Evolutionary conservation across 2,797 vertebrate species (phyloP), one percentile per base, ranked within the genome.

Genomic region (Anas flavirostris): DNA sequence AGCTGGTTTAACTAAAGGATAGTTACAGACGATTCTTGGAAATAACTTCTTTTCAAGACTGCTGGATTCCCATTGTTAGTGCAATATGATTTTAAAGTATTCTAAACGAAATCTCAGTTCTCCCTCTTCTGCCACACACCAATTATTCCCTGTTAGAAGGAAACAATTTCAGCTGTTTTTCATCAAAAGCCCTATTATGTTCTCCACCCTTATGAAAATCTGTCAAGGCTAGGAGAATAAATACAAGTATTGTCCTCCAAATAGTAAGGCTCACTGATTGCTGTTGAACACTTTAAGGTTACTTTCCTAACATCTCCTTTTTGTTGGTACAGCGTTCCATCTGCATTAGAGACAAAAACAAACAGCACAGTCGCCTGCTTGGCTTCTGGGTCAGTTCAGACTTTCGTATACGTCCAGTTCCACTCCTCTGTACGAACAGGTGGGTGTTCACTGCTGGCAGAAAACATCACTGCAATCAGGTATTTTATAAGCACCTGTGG

Each of bases 131-230:
- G 91, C 53, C 66, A 68, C 2, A 15, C 41, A 89, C 39, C 56
- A 82, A 4, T 70, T 91, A 66, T 48, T 67, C 17, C 22, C 37
- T 39, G 13, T 77, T 92, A 70, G 74, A 88, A 81, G 48, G 48
- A 60, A 89, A 50, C 37, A 39, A 73, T 87, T 94, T 59, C 73
- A 87, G 52, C 60, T n/a, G 26, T 8, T 87, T 95, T 91, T 70
- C 64, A 74, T 88, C 72, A 85, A 64, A 92, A 60, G 66, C 43
- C 53, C 59, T 89, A 56, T 44, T 39, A 67, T 80, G 91, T 93
- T 80, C 84, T 95, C 64, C 19, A 86, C 8, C 22, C 39, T 87
- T 52, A 82, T 50, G 78, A 94, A 94, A 79, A 87, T 91, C 33
- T 77, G 48, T 85, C 86, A 89, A 77, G 75, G 73, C 55, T 1